Evolutionary conservation across 2,797 vertebrate species (phyloP).

Genomic region (Characodon lateralis): DNA sequence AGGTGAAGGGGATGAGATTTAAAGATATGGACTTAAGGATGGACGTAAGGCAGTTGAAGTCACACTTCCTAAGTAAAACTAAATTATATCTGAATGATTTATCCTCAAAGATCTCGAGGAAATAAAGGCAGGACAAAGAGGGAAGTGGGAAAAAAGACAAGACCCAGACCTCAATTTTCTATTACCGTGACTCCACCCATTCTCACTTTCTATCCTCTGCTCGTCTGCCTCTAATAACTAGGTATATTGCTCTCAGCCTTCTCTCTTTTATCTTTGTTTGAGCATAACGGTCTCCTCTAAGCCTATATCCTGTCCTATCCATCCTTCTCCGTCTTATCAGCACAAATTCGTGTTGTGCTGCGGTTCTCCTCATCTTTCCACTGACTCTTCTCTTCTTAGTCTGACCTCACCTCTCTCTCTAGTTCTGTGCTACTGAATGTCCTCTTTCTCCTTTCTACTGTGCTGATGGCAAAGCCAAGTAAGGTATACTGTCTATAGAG

Average conservation of each 20-base stretch:
- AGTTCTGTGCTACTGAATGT: conserved; percentile 62
- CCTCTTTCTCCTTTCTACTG: conserved; percentile 78
- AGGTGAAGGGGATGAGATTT: conserved; percentile 30
- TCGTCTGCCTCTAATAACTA: conserved; percentile 64
- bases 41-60: conserved; percentile 41
- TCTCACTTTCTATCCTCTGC: conserved; percentile 53
- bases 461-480: conserved; percentile 72
- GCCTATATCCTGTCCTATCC: conserved; percentile 62
- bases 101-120: conserved; percentile 37
- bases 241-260: conserved; percentile 53
- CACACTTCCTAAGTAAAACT: conserved; percentile 51
- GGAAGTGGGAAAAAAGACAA: conserved; percentile 43
- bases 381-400: conserved; percentile 48
- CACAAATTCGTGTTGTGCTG: conserved; percentile 56
- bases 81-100: conserved; percentile 61
- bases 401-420: conserved; percentile 56
- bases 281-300: conserved; percentile 58
- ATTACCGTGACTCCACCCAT: conserved; percentile 59
- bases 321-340: conserved; percentile 62
- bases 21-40: conserved; percentile 45
- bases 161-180: conserved; percentile 48
- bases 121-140: conserved; percentile 52
- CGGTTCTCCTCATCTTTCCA: conserved; percentile 52
- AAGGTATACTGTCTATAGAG: conserved; percentile 52
- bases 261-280: conserved; percentile 65